Percentiles rank a stretch among this genome's conserved stretches.
Evolutionary conservation across 2,113 vertebrate species (phyloP).

Genomic region (Butorides virescens): DNA sequence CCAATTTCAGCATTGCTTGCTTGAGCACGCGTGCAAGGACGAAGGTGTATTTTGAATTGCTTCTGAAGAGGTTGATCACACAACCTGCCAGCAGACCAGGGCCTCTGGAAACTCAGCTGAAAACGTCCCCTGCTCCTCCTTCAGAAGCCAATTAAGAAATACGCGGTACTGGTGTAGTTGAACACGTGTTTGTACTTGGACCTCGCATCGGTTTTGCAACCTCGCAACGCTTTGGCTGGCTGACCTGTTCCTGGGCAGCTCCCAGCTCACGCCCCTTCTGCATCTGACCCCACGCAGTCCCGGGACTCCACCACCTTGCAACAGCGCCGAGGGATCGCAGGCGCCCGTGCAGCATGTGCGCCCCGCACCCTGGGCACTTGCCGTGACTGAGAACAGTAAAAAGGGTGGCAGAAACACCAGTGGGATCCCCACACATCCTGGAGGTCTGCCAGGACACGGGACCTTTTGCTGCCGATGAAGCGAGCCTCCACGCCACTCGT

Average conservation of each 20-base stretch:
- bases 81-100: not conserved
- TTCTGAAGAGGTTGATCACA: too few relatives aligned
- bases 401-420: not conserved
- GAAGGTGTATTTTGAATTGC: not conserved
- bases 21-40: not conserved
- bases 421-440: fast-evolving
- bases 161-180: not conserved
- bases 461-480: fast-evolving
- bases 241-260: not conserved
- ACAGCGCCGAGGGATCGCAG: not conserved
- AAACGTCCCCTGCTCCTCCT: not conserved
- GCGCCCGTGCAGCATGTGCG: too few relatives aligned
- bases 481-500: fast-evolving
- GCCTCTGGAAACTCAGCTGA: not conserved
- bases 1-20: not conserved
- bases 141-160: not conserved
- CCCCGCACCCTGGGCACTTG: fast-evolving
- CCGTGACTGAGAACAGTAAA: not conserved
- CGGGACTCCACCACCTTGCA: fast-evolving
- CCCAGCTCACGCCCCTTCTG: not conserved
- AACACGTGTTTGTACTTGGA: not conserved
- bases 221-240: not conserved
- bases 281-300: fast-evolving
- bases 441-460: fast-evolving
- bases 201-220: not conserved